Percentiles rank a stretch among this genome's conserved stretches.
phyloP scores from a whole-genome alignment of 2,797 vertebrate species.

The Natrix natrix region DNA sequence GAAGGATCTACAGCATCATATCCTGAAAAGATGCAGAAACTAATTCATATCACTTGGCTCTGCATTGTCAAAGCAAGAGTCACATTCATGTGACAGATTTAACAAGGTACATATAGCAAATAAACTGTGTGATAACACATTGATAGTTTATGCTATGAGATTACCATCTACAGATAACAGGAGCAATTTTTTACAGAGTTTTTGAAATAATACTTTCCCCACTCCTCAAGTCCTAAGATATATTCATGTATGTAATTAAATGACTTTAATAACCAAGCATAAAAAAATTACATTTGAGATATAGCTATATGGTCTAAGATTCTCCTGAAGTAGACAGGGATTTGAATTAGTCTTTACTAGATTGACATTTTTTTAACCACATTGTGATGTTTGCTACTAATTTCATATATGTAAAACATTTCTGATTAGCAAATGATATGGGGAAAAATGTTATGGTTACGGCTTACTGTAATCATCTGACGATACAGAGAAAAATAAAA shows the following conservation, averaged over 20 bases:
- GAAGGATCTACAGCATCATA: conserved; percentile 75
- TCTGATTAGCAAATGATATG: neutral
- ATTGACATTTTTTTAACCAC: neutral
- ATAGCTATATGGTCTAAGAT: neutral
- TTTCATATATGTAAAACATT: neutral
- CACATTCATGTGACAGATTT: conserved; percentile 86
- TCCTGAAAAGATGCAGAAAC: conserved; percentile 70
- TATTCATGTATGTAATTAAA: neutral
- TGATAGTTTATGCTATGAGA: conserved; percentile 67
- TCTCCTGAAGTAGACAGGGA: conserved; percentile 16
- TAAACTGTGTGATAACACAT: conserved; percentile 76
- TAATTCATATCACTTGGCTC: conserved; percentile 72
- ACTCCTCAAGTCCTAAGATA: neutral
- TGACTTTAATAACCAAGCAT: conserved; percentile 21
- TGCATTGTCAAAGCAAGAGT: conserved; percentile 80
- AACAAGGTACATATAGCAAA: conserved; percentile 75
- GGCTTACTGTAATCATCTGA: neutral
- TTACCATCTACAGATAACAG: conserved; percentile 43
- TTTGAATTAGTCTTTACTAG: conserved; percentile 2
- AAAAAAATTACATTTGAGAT: conserved; percentile 17
- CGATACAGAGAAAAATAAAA: neutral
- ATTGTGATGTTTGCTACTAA: conserved; percentile 9
- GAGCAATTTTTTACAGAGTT: conserved; percentile 38
- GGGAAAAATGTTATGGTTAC: neutral
- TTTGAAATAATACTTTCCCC: conserved; percentile 34